Base-by-base conservation (phyloP, 2,113 vertebrate species). In the Tyto alba region DNA sequence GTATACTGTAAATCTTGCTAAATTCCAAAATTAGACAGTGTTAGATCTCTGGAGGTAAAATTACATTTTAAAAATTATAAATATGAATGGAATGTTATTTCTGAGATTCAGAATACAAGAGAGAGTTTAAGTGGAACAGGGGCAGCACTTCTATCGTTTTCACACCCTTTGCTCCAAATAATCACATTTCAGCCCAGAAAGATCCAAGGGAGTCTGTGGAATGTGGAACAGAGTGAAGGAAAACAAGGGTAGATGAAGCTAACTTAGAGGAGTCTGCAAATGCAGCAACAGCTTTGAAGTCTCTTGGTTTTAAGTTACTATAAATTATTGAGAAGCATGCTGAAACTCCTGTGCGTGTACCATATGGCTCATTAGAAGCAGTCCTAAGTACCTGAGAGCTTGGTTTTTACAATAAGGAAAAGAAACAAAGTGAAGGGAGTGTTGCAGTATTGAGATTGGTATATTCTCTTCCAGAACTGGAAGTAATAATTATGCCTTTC, bases 311-410 rank as follows among this genome's bases (percentile, higher is more conserved):
- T 72, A 81, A 95, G 64, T 64, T 76, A 41, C 48, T 76, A 68
- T 85, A 81, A 96, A 96, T 94, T 96, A 94, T 95, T 95, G 50
- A 96, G 80, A 89, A 67, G 47, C 25, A 34, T 47, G 43, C 48
- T 72, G 73, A 74, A 92, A 56, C 56, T 90, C 60, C 68, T 64
- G 43, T 74, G 83, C 52, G 11, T 11, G 60, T 41, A 78, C 60
- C 73, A 62, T 60, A 72, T 29, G 79, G 62, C 76, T 96, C 40
- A 47, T 90, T 72, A 87, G 73, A 55, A 81, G 34, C 20, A 83
- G 64, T 50, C 17, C 2, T 19, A 95, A 80, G 40, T 57, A 87
- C 20, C 40, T 81, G 83, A 60, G 69, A 89, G 64, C 34, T 84
- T 67, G 78, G 8, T 29, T 93, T 89, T 89, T 59, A 72, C 11